A percentile compares a stretch with the other conserved stretches of the same genome.
Evolutionary conservation across 2,888 invertebrate genomes (phyloP).

Genomic region (Schizaphis graminum): DNA sequence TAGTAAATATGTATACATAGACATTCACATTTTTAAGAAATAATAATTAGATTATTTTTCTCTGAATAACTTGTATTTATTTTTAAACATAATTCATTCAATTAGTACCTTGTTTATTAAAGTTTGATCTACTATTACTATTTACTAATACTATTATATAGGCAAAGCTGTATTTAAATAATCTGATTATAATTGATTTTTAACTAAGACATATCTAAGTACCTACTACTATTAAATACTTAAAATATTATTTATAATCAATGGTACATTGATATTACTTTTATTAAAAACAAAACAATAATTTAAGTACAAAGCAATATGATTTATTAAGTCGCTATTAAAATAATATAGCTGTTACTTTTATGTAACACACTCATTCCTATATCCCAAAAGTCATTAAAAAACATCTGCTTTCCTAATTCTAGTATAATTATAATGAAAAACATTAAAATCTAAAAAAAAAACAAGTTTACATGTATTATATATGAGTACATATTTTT

Average conservation of each 20-base stretch:
- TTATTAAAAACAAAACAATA: neutral
- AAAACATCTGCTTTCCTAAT: neutral
- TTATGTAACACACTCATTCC: neutral
- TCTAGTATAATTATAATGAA: neutral
- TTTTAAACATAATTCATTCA: neutral
- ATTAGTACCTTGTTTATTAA: neutral
- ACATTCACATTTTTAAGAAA: no score
- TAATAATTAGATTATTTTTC: neutral
- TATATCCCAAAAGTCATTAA: neutral
- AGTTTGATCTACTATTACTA: neutral
- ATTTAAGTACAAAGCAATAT: neutral
- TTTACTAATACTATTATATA: neutral
- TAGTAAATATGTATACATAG: no score
- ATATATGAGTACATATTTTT: neutral
- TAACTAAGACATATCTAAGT: neutral
- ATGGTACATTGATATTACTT: neutral
- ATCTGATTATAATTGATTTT: neutral
- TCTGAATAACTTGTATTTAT: neutral
- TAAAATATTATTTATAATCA: no score
- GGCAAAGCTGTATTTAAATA: neutral
- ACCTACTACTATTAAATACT: no score
- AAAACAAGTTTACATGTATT: neutral
- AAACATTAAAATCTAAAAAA: neutral
- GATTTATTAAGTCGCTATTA: neutral
- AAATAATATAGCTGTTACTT: neutral